Evolutionary conservation across 2,888 invertebrate species (phyloP).

Genomic region (Flexamia atlantica): DNA sequence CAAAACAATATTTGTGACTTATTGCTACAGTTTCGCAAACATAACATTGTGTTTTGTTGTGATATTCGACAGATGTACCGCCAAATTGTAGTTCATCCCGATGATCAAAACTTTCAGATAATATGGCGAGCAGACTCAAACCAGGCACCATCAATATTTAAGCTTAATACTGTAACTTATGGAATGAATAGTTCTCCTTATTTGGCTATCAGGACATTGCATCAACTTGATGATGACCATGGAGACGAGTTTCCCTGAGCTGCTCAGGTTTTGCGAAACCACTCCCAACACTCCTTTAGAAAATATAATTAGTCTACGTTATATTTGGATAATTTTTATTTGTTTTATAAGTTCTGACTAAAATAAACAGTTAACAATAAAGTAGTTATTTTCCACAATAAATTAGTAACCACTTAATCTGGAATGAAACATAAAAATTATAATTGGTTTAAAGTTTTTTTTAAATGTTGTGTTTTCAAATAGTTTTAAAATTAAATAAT

Average conservation of each 20-base stretch:
- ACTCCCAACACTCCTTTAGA: too few species aligned
- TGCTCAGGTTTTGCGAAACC: background rate
- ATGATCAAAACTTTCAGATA: slow-evolving; percentile 12
- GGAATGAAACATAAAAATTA: too few species aligned
- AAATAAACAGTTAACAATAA: too few species aligned
- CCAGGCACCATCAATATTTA: background rate
- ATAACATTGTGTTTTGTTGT: slow-evolving; percentile 53
- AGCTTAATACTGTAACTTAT: slow-evolving; percentile 5
- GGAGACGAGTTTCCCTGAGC: background rate
- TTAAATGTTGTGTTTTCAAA: too few species aligned
- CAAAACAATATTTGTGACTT: slow-evolving; percentile 48
- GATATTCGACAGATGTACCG: slow-evolving; percentile 43
- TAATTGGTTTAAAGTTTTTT: too few species aligned
- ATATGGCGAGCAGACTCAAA: background rate
- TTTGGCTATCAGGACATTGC: background rate
- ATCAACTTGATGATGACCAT: slow-evolving; percentile 21
- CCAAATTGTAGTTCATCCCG: slow-evolving; percentile 21
- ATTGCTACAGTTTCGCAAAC: background rate
- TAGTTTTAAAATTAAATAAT: too few species aligned
- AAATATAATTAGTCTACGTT: too few species aligned
- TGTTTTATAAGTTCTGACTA: too few species aligned
- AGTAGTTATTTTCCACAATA: too few species aligned
- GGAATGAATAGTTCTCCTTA: slow-evolving; percentile 9
- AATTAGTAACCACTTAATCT: too few species aligned
- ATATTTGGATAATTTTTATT: too few species aligned